Evolutionary conservation across 1,140 invertebrate genomes (phyloP), one percentile per base, ranked within the genome.

Genomic region (Drosophila baimaii): DNA sequence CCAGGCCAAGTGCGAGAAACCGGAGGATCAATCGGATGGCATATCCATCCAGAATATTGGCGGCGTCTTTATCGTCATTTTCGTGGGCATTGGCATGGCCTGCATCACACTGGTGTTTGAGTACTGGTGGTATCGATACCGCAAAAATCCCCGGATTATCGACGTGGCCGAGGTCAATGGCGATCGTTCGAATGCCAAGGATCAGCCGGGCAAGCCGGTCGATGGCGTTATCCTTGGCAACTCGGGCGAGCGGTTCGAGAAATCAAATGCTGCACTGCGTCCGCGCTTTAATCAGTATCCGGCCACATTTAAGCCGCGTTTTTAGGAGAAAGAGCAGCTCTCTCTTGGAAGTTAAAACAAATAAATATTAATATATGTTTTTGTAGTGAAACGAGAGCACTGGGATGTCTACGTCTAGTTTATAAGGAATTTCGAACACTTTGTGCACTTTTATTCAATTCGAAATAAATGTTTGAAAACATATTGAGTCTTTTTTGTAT

Each of bases 11-110:
- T 99, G 98, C 91, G 96, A 98, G 41, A 96, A 97, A 81, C 94
- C 96, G 44, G 97, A 98, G 61, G 96, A 98, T 90, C 97, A 99
- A 92, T 97, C 96, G 15, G 98, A 98, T 81, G 98, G 98, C 37
- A 99, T 99, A 82, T 98, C 97, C 63, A 99, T 99, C 73, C 95
- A 98, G 77, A 99, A 99, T 91, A 99, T 99, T 70, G 98, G 98
- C 41, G 98, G 98, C 1, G 98, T 99, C 0, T 99, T 99, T 88
- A 98, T 99, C 46, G 97, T 98, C 0, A 98, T 99, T 73, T 97
- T 98, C 79, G 97, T 98, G 52, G 98, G 98, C 0, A 98, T 99
- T 43, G 96, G 96, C 0, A 93, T 98, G 81, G 97, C 98, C 10
- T 97, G 98, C 78, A 92, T 99, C 27, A 98, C 98, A 0, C 93